A percentile compares a stretch with the other conserved stretches of the same genome.
Conservation (phyloP, 2,797 vertebrate species). For the Leptoclinus maculatus region DNA sequence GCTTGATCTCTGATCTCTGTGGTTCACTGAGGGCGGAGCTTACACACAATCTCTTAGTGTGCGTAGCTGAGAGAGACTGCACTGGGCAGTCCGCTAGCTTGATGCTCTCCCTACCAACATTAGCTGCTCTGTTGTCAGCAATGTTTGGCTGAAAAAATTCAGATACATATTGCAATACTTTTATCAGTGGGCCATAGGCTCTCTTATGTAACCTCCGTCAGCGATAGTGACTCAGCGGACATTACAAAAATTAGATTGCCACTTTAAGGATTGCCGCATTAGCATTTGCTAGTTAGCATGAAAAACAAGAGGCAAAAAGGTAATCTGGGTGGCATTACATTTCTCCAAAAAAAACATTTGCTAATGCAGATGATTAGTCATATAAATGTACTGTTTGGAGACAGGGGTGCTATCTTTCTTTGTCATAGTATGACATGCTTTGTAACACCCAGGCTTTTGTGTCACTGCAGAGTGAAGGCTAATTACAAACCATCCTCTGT, state of each 20-base stretch:
- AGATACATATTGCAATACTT: neutral
- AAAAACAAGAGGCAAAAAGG: neutral
- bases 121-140: too few relatives aligned
- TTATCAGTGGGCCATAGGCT: neutral
- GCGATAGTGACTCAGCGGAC: neutral
- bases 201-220: neutral
- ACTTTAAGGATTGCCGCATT: neutral
- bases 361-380: neutral
- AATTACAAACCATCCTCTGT: slow-evolving; percentile 56
- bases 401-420: neutral
- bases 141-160: too few relatives aligned
- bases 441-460: slow-evolving; percentile 40
- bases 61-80: too few relatives aligned
- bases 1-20: too few relatives aligned
- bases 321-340: neutral
- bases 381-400: slow-evolving; percentile 3
- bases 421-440: slow-evolving; percentile 36
- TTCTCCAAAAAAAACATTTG: neutral
- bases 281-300: neutral
- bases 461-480: slow-evolving; percentile 46
- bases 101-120: too few relatives aligned
- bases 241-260: neutral
- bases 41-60: too few relatives aligned
- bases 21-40: too few relatives aligned
- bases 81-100: too few relatives aligned